Evolutionary conservation across 2,797 vertebrate species (phyloP), one percentile per base, ranked within the genome.

Genomic region (Parauchenoglanis ngamensis): DNA sequence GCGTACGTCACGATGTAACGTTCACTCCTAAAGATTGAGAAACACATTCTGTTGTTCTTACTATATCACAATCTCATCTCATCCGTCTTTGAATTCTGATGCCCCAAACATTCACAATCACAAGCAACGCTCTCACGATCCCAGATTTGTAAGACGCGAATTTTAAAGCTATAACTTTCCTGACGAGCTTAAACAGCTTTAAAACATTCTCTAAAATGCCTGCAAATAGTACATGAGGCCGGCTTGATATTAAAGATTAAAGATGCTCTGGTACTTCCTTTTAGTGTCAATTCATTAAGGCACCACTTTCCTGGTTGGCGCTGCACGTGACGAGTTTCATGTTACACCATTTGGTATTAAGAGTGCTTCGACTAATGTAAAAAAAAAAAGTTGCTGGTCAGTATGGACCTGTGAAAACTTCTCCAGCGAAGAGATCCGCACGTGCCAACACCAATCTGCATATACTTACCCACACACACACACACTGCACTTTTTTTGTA

Each of bases 331-430:
- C 8, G 13, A 54, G 46, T 19, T 11, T 52, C 44, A 2, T 6
- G 61, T 23, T 35, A 54, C 19, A 68, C n/a, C 7, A 12, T 68
- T 67, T 3, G 59, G 63, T 67, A 28, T 67, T 10, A 28, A 52
- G 44, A 40, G 57, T 0, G 19, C 17, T 2, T 6, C 25, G 17
- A 21, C 52, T 10, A 25, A 76, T 17, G 6, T 46, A 73, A 15
- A 44, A 7, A 17, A 52, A 19, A 15, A 21, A 72, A 81, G 52
- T 65, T 82, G 61, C 61, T n/a, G 67, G 65, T 81, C 79, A 87
- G 31, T 61, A 21, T n/a, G 57, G 21, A 25, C 68, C 35, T 81
- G 67, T 67, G 25, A 68, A 76, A 57, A 56, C 28, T 54, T 83
- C 13, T 31, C 81, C 63, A 35, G 46, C 25, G 52, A n/a, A 68